Evolutionary conservation across 1,140 invertebrate genomes (phyloP).

Genomic region (Drosophila truncata): DNA sequence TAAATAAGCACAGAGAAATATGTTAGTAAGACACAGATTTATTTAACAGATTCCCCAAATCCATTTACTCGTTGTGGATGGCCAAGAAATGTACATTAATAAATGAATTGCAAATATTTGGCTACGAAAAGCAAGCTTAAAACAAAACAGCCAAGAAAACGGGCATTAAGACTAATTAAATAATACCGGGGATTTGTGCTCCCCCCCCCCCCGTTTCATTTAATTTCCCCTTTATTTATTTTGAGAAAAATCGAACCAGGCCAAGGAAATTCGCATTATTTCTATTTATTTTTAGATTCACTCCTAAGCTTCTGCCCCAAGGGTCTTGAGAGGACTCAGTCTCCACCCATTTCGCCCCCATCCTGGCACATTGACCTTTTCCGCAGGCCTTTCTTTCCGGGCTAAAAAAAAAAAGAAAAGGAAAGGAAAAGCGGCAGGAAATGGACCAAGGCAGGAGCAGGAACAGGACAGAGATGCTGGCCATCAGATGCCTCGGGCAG

Average conservation of each 20-base stretch:
- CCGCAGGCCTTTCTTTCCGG: slow-evolving; percentile 14
- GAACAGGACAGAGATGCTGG: slow-evolving; percentile 31
- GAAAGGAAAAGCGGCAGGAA: slow-evolving; percentile 22
- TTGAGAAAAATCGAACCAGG: slow-evolving; percentile 44
- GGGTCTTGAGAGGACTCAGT: slow-evolving; percentile 10
- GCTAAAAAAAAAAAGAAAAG: neutral
- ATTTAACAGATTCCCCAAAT: neutral
- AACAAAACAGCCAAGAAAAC: slow-evolving; percentile 4
- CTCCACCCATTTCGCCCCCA: slow-evolving; percentile 44
- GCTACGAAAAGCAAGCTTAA: neutral
- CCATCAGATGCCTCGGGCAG: slow-evolving; percentile 57
- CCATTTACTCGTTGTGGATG: neutral
- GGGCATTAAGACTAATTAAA: slow-evolving; percentile 49
- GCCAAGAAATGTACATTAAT: neutral
- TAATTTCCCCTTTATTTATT: slow-evolving; percentile 20
- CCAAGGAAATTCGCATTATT: slow-evolving; percentile 38
- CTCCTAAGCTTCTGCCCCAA: slow-evolving; percentile 46
- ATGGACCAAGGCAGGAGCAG: neutral
- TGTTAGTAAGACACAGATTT: neutral
- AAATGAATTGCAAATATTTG: slow-evolving; percentile 18
- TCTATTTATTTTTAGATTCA: slow-evolving; percentile 71
- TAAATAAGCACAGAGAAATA: neutral
- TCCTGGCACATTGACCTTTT: slow-evolving; percentile 67
- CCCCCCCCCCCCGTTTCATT: neutral
- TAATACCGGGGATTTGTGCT: slow-evolving; percentile 15